Evolutionary conservation across 2,888 invertebrate species (phyloP), one percentile per base, ranked within the genome.

Genomic region (Ametastegia equiseti): DNA sequence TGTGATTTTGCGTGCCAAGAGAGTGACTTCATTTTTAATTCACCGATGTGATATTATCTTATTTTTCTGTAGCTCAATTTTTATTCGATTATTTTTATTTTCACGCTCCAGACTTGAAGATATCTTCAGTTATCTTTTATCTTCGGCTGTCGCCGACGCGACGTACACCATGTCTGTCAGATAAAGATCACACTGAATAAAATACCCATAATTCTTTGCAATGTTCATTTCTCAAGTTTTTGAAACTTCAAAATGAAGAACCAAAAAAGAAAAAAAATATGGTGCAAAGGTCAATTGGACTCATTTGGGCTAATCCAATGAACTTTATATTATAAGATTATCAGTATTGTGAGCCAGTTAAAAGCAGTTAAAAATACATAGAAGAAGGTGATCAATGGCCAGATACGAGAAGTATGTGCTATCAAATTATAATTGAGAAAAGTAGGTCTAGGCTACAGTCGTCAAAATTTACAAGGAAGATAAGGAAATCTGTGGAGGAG

Each of bases 1-100:
- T 81, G 83, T 82, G 84, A 85, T 85, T 85, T 85, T 83, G 83
- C 81, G 71, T 82, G 75, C 83, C 83, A 67, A 83, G 84, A 71
- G 78, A 80, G 83, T 81, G 83, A 85, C 81, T 83, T 83, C 84
- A 85, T 84, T 84, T 83, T 81, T 82, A 65, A 81, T 78, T 80
- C 80, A 57, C 71, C 60, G 60, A 73, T 36, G 75, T 75, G 54
- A 75, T 27, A 13, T 73, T 19, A 57, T 13, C 42, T 57, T 33
- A 73, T 80, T 75, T 80, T 75, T 69, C 57, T 42, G 50, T 57
- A 19, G 30, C 27, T 80, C 78, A 79, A 63, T 63, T 79, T 63
- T 79, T 79, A 63, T 79, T 60, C 78, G 63, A 60, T 60, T 27
- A 65, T 42, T 63, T 65, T 63, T 45, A 63, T 79, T 60, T 47